Conservation (phyloP, 37 sponge, comb jelly and placozoan species). For the Beroe forskalii region DNA sequence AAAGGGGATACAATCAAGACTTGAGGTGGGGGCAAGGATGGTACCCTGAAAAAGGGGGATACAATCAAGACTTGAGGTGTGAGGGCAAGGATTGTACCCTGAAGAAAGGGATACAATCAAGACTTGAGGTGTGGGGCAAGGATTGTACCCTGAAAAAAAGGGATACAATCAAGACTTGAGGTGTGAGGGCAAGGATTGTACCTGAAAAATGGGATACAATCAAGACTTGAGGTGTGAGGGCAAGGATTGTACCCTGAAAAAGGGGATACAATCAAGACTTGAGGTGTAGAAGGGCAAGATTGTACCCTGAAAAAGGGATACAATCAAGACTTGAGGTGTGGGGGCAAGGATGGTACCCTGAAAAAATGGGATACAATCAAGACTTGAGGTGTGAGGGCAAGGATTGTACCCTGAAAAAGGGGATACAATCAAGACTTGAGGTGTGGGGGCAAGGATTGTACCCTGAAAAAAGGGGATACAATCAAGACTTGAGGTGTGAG, state of each 20-base stretch:
- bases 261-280: background rate
- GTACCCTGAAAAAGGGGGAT: too few relatives aligned
- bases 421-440: too few relatives aligned
- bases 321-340: background rate
- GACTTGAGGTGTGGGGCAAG: background rate
- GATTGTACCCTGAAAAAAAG: background rate
- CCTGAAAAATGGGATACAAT: background rate
- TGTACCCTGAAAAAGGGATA: background rate
- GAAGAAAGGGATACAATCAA: background rate
- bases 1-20: too few relatives aligned
- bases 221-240: background rate
- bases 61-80: too few relatives aligned
- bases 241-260: background rate
- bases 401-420: too few relatives aligned
- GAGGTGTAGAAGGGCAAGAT: background rate
- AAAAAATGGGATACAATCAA: too few relatives aligned
- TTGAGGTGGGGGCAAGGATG: too few relatives aligned
- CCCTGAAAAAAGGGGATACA: too few relatives aligned
- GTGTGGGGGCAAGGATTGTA: too few relatives aligned
- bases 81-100: constrained; percentile 28
- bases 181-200: background rate
- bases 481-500: constrained; percentile 53
- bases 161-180: background rate
- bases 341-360: background rate
- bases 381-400: too few relatives aligned